These are phyloP conservation scores for Tanypteryx hageni DNA, from an alignment of 2,888 invertebrate genomes.

Conservation along the genomic window DNA sequence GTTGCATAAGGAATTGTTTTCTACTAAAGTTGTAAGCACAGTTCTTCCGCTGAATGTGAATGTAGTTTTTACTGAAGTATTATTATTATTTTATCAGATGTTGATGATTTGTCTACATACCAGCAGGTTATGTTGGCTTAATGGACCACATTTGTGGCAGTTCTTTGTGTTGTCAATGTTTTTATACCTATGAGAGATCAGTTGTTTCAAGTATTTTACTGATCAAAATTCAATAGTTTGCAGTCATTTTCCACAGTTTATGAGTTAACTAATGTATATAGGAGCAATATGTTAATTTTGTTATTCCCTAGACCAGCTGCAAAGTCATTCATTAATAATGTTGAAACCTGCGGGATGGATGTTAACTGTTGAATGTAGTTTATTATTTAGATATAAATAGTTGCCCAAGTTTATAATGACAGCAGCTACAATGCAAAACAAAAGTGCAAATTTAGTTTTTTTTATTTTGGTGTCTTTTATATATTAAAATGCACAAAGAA, in stretches of 20 bases:
- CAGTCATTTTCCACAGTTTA: not conserved
- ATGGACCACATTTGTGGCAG: slow-evolving; percentile 58
- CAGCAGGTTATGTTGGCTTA: slow-evolving; percentile 56
- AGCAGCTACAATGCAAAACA: slow-evolving; percentile 46
- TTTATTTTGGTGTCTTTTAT: slow-evolving; percentile 45
- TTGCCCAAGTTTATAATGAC: slow-evolving; percentile 60
- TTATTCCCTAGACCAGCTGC: slow-evolving; percentile 60
- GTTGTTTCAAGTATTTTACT: slow-evolving; percentile 54
- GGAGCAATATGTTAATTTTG: slow-evolving; percentile 54
- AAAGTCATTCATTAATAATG: slow-evolving; percentile 61
- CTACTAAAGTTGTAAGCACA: slow-evolving; percentile 58
- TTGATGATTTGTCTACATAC: slow-evolving; percentile 49
- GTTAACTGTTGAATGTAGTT: slow-evolving; percentile 62
- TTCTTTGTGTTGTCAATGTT: slow-evolving; percentile 56
- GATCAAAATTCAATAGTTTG: slow-evolving; percentile 61
- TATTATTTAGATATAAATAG: slow-evolving; percentile 61
- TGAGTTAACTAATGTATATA: slow-evolving; percentile 58
- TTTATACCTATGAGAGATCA: slow-evolving; percentile 40
- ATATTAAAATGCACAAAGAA: slow-evolving; percentile 52
- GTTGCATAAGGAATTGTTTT: slow-evolving; percentile 61
- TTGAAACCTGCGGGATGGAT: slow-evolving; percentile 60
- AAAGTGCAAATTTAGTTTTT: slow-evolving; percentile 3
- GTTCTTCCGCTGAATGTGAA: slow-evolving; percentile 63
- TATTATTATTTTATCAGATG: slow-evolving; percentile 63
- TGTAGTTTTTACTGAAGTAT: slow-evolving; percentile 59